phyloP scores from a whole-genome alignment of 2,113 vertebrate genomes.

The Trichechus manatus region DNA sequence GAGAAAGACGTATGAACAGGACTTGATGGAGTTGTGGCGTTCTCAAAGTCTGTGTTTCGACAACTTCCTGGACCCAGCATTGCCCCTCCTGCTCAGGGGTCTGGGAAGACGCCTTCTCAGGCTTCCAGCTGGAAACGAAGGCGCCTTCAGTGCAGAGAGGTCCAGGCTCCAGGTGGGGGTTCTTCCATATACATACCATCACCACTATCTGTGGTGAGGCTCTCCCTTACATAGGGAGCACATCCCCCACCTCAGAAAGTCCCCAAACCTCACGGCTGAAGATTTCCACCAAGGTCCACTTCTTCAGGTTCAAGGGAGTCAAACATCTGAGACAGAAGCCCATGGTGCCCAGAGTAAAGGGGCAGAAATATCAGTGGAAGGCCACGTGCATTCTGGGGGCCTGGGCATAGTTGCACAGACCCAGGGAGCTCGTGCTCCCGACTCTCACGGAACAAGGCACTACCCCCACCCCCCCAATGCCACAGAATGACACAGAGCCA shows the following conservation, averaged over 20 bases:
- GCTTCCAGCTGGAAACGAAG: neutral
- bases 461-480: neutral
- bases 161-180: neutral
- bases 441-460: neutral
- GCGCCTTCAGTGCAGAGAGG: neutral
- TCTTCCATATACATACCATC: neutral
- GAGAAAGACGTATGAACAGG: neutral
- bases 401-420: neutral
- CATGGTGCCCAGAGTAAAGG: neutral
- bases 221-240: neutral
- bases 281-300: neutral
- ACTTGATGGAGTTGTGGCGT: neutral
- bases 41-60: neutral
- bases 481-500: neutral
- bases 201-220: neutral
- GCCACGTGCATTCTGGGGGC: neutral
- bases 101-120: no score
- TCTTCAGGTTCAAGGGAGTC: neutral
- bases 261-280: neutral
- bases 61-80: neutral
- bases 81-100: neutral
- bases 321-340: neutral
- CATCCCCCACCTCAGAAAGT: neutral
- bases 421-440: neutral
- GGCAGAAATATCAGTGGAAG: neutral